Evolutionary conservation across 2,113 vertebrate genomes (phyloP), one percentile per base, ranked within the genome.

Genomic region (Amphilophus citrinellus): DNA sequence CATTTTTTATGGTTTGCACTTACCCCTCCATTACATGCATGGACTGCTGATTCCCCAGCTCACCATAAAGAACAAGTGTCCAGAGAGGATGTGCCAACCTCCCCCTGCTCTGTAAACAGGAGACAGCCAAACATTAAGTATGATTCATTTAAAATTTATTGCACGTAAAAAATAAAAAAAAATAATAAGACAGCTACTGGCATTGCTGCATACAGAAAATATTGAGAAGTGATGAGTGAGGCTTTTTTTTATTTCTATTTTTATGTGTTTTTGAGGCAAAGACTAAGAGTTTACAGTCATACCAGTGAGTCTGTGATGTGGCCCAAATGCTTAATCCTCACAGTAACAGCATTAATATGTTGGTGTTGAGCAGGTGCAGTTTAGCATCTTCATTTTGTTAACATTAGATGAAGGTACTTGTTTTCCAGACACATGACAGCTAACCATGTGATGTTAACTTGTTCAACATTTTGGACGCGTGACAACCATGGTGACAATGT

Each of bases 1-100:
- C 39, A 82, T 84, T 84, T 76, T 85, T 76, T 58, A 87, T 82
- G 22, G 71, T 73, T 50, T 50, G 24, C 56, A 37, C 83, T 83
- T 80, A 66, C 39, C 76, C 85, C 75, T 61, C 39, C 68, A 79
- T 90, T 59, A 77, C 78, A 87, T 42, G 44, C 10, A 1, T 24
- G 14, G 82, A 73, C 76, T 84, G 57, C 76, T 73, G 73, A 80
- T 79, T 87, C 63, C 50, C 10, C 44, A 32, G 11, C 76, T 83
- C 39, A 6, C 47, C 59, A 56, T 80, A 30, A 63, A 75, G 71
- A 8, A 22, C 7, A 24, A 44, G 14, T 17, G 56, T 73, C 59
- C 61, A 71, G 17, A 78, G 59, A 76, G 58, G 61, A 9, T 56
- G 79, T 57, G 37, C 53, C 53, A 44, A 10, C n/a, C 10, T 50